Percentiles rank a stretch among this genome's conserved stretches.
Evolutionary conservation across 2,113 vertebrate genomes (phyloP).

Genomic region (Phycodurus eques): DNA sequence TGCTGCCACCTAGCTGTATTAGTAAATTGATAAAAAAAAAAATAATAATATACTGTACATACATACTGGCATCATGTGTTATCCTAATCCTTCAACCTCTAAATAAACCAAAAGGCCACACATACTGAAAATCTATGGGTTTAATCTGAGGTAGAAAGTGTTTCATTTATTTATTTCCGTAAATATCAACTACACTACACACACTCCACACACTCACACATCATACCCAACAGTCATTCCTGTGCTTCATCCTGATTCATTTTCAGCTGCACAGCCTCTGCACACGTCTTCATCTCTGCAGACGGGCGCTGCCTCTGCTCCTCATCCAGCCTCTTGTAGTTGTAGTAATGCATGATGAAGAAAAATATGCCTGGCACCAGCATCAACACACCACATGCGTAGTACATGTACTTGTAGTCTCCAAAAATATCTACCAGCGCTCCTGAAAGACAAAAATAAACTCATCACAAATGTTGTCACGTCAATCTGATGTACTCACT

Average conservation of each 20-base stretch:
- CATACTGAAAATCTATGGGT: conserved; percentile 8
- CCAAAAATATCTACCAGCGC: conserved; percentile 76
- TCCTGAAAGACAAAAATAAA: conserved; percentile 60
- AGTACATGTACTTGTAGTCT: conserved; percentile 83
- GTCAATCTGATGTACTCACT: not conserved
- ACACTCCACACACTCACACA: conserved; percentile 1
- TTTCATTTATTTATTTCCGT: not conserved
- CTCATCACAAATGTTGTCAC: not conserved
- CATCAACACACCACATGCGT: conserved; percentile 76
- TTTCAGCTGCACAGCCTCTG: conserved; percentile 40
- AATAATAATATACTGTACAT: not conserved
- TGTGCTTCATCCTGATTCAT: conserved; percentile 22
- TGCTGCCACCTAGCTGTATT: conserved; percentile 62
- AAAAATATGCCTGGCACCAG: conserved; percentile 77
- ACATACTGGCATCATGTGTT: too few species aligned
- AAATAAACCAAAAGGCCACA: conserved; percentile 2
- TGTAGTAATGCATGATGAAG: conserved; percentile 82
- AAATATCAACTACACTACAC: not conserved
- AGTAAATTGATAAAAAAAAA: not conserved
- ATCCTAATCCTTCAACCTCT: not conserved
- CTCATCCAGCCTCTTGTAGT: conserved; percentile 77
- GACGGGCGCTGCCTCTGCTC: conserved; percentile 49
- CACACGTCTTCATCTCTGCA: conserved; percentile 53
- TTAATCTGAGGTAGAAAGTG: conserved; percentile 8
- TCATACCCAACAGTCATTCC: conserved; percentile 21